A percentile compares a stretch with the other conserved stretches of the same genome.
Conservation (phyloP, 2,888 invertebrate genomes). For the Apocheima hispidaria region DNA sequence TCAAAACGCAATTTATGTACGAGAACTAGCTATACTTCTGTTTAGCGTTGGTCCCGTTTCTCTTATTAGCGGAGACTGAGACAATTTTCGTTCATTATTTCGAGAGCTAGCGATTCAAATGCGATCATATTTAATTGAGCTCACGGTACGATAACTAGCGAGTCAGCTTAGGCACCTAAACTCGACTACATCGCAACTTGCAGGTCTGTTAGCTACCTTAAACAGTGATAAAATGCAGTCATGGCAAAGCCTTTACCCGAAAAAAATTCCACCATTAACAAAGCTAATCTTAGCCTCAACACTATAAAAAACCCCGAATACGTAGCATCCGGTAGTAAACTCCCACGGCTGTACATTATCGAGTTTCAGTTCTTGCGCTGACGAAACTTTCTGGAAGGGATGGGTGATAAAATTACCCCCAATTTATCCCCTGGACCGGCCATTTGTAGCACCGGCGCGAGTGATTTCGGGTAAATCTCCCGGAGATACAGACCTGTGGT, state of each 20-base stretch:
- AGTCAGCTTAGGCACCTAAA: too few relatives aligned
- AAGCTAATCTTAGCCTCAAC: conserved; percentile 18
- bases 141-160: too few relatives aligned
- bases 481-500: conserved; percentile 39
- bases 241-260: conserved; percentile 6
- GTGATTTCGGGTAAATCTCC: conserved; percentile 56
- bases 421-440: conserved; percentile 68
- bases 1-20: too few relatives aligned
- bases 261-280: conserved; percentile 28
- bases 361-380: conserved; percentile 53
- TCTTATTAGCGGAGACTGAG: too few relatives aligned
- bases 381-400: conserved; percentile 58
- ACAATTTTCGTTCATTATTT: too few relatives aligned
- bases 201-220: too few relatives aligned
- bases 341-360: conserved; percentile 46
- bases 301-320: conserved; percentile 33
- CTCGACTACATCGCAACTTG: too few relatives aligned
- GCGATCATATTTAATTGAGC: too few relatives aligned
- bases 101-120: too few relatives aligned
- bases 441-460: conserved; percentile 72
- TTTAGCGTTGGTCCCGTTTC: too few relatives aligned
- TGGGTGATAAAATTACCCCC: conserved; percentile 73
- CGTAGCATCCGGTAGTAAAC: conserved; percentile 42
- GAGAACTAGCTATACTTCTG: too few relatives aligned
- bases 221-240: too few relatives aligned